Conservation (phyloP, 2,797 vertebrate species). For the Acropternis orthonyx region DNA sequence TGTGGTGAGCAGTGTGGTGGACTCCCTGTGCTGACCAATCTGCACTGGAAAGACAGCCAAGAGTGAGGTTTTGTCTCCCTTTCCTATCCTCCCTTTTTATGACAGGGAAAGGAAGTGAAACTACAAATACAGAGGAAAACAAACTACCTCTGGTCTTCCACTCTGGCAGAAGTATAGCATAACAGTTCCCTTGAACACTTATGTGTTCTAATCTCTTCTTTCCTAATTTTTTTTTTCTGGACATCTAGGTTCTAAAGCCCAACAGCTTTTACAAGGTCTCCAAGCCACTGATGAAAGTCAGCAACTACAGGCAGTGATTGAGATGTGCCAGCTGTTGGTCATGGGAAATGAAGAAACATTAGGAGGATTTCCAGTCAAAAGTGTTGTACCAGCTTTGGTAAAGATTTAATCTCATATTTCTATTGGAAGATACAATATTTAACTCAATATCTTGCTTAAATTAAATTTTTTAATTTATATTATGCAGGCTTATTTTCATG, state of each 20-base stretch:
- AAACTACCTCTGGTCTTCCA: conserved; percentile 44
- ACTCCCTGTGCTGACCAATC: conserved; percentile 27
- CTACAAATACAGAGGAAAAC: conserved; percentile 52
- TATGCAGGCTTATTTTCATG: background rate
- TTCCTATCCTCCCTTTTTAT: background rate
- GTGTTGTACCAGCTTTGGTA: conserved; percentile 97
- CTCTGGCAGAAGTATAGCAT: conserved; percentile 14
- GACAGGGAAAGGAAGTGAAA: conserved; percentile 57
- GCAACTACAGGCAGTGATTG: conserved; percentile 97
- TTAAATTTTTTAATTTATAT: background rate
- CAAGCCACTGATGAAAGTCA: conserved; percentile 98
- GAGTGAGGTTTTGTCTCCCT: conserved; percentile 16
- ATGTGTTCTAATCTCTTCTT: background rate
- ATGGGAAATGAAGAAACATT: conserved; percentile 99
- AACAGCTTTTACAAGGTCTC: conserved; percentile 96
- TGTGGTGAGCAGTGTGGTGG: conserved; percentile 30
- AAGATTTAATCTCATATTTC: conserved; percentile 24
- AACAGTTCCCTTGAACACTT: background rate
- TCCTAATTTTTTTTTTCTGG: background rate
- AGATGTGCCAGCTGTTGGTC: conserved; percentile 98
- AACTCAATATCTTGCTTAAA: background rate
- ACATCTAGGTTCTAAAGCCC: conserved; percentile 92
- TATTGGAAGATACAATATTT: background rate
- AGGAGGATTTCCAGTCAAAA: conserved; percentile 98
- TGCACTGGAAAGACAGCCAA: conserved; percentile 18